Percentiles rank a stretch among this genome's conserved stretches.
phyloP scores from a whole-genome alignment of 92 coral and sea anemone genomes.

The Zoanthus solanderi region DNA sequence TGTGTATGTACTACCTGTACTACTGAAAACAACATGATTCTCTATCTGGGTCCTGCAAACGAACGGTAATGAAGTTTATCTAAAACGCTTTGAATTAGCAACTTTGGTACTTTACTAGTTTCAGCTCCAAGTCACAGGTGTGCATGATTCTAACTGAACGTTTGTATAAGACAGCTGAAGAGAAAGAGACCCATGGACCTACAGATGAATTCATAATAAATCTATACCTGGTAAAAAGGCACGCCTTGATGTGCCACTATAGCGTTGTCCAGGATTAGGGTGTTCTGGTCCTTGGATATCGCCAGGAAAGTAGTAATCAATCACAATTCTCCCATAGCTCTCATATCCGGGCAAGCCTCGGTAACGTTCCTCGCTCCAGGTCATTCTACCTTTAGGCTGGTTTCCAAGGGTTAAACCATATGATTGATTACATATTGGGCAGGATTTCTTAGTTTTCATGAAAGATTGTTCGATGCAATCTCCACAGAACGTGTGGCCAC shows the following conservation, averaged over 20 bases:
- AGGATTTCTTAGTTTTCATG: slow-evolving; percentile 17
- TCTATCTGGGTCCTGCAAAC: too few relatives aligned
- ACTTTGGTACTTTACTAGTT: too few relatives aligned
- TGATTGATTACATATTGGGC: slow-evolving; percentile 70
- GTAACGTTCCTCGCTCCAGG: not conserved
- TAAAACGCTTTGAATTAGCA: too few relatives aligned
- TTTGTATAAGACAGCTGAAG: too few relatives aligned
- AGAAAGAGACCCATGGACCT: too few relatives aligned
- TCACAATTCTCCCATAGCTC: slow-evolving; percentile 53
- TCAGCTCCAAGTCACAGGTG: too few relatives aligned
- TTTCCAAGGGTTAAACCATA: slow-evolving; percentile 71
- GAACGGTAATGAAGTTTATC: too few relatives aligned
- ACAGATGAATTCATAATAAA: too few relatives aligned
- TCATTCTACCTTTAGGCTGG: slow-evolving; percentile 80
- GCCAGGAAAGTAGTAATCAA: slow-evolving; percentile 41
- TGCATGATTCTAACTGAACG: too few relatives aligned
- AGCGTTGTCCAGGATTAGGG: slow-evolving; percentile 48
- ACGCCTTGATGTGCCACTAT: slow-evolving; percentile 13
- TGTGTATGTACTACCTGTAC: too few relatives aligned
- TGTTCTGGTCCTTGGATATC: slow-evolving; percentile 58
- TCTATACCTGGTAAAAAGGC: slow-evolving; percentile 49
- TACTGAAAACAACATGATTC: too few relatives aligned
- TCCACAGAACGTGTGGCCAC: too few relatives aligned
- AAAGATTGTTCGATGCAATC: slow-evolving; percentile 60
- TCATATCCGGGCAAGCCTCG: slow-evolving; percentile 64